These are phyloP conservation scores for Drosophila setosimentum DNA, from an alignment of 2,888 invertebrate species.

Conservation along the genomic window DNA sequence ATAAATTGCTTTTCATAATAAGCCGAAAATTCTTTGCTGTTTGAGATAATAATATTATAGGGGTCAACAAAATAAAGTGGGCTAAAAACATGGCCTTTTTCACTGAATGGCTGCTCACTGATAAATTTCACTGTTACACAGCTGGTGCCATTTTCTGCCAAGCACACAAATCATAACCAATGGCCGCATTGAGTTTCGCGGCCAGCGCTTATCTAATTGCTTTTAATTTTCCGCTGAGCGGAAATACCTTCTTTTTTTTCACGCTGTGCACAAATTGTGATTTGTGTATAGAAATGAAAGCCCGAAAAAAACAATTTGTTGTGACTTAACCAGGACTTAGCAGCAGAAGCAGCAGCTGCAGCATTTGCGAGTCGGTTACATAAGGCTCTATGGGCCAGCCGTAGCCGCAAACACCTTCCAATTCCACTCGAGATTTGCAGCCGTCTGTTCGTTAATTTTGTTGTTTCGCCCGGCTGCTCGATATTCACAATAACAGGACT, in stretches of 20 bases:
- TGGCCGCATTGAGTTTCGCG: slow-evolving; percentile 55
- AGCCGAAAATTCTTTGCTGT: background rate
- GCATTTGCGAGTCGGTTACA: slow-evolving; percentile 19
- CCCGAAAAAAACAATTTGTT: slow-evolving; percentile 73
- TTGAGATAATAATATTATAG: background rate
- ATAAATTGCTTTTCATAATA: background rate
- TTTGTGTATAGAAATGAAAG: slow-evolving; percentile 36
- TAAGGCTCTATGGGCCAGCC: slow-evolving; percentile 31
- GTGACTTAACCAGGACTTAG: slow-evolving; percentile 40
- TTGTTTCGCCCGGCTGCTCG: slow-evolving; percentile 46
- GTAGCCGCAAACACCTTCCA: slow-evolving; percentile 51
- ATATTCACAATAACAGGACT: slow-evolving; percentile 71
- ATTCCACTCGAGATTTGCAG: slow-evolving; percentile 37
- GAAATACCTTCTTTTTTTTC: slow-evolving; percentile 57
- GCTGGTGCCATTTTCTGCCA: slow-evolving; percentile 20
- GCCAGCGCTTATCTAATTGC: slow-evolving; percentile 72
- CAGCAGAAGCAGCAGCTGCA: background rate
- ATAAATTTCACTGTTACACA: slow-evolving; percentile 20
- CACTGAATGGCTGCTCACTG: background rate
- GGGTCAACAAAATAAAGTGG: slow-evolving; percentile 12
- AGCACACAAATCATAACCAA: slow-evolving; percentile 54
- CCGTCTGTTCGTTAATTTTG: slow-evolving; percentile 21
- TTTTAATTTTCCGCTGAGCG: slow-evolving; percentile 55
- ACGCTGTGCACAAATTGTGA: slow-evolving; percentile 71
- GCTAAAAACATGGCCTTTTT: background rate